Conservation (phyloP, 30 jellyfish, hydroid and myxozoan genomes). For the Pseudorhiza aurosa region DNA sequence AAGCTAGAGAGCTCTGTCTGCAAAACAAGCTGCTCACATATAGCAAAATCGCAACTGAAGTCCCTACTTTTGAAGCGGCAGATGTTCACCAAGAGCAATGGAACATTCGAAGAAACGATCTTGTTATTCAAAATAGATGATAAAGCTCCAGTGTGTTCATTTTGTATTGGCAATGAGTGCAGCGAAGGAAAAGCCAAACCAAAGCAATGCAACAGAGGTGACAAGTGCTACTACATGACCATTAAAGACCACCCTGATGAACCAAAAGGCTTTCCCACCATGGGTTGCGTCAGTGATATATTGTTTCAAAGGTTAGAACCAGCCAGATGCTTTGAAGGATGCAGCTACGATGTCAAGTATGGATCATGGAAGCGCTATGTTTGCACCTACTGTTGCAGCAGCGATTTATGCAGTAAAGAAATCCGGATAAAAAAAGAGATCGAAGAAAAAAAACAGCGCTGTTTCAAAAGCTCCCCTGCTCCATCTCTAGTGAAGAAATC, state of each 20-base stretch:
- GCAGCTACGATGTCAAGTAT: slow-evolving; percentile 12
- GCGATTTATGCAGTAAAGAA: slow-evolving; percentile 23
- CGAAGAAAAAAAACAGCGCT: neutral
- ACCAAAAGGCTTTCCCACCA: slow-evolving; percentile 14
- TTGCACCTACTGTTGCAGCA: slow-evolving; percentile 33
- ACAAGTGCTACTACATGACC: slow-evolving; percentile 33
- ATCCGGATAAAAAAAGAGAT: neutral
- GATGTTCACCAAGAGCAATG: neutral
- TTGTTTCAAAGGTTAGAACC: slow-evolving; percentile 26
- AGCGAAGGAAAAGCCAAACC: neutral
- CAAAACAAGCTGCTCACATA: neutral
- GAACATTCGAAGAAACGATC: neutral
- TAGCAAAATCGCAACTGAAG: neutral
- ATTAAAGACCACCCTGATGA: slow-evolving; percentile 14
- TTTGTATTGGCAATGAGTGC: slow-evolving; percentile 42
- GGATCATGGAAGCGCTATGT: slow-evolving; percentile 40
- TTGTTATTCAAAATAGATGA: neutral
- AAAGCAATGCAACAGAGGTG: slow-evolving; percentile 33
- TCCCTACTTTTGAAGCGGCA: neutral
- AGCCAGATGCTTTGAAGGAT: slow-evolving; percentile 27
- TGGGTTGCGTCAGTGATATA: slow-evolving; percentile 53
- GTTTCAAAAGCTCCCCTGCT: neutral
- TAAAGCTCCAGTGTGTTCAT: slow-evolving; percentile 6
- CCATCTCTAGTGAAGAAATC: too few relatives aligned
- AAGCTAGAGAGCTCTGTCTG: neutral